Base-by-base conservation (phyloP, 1,140 invertebrate genomes). In the Varroa destructor region DNA sequence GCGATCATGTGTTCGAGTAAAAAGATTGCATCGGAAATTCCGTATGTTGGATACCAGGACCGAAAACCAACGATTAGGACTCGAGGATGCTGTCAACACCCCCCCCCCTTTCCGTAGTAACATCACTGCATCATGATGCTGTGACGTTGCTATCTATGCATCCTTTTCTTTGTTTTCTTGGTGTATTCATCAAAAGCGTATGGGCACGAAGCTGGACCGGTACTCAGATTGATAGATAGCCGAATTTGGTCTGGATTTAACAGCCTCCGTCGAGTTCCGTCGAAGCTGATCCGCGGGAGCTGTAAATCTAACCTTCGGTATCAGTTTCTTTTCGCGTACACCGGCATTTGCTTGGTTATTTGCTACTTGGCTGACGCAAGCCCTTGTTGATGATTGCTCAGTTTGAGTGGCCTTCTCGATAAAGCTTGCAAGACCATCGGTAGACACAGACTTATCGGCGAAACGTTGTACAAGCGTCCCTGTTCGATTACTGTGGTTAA, bases 241-340 rank as follows among this genome's bases (percentile, higher is more conserved):
- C 61, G 61, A 67, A 67, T 37, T 67, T 2, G 61, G 61, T 67
- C 61, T 67, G 61, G 61, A 67, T 67, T 67, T 67, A 67, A 67
- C 37, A 40, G 61, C 46, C 46, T 46, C 61, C 61, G 61, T 46
- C 61, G 61, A 40, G 37, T 67, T 67, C 46, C 61, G 40, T 46
- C 61, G 61, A 2, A 36, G 61, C 37, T 67, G 61, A 8, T 67
- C 61, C 12, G 61, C 61, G 61, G 61, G 61, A 67, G 61, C 61
- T n/a, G 61, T 67, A 37, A 67, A 67, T 40, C 61, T 67, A 67
- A 67, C 61, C 61, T 67, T 67, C 61, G 61, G 61, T 37, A 37
- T 67, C 61, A 12, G 61, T 67, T 67, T 67, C 37, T 67, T 67
- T 10, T 67, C 61, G 40, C 36, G 40, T 40, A 67, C 61, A 67